These are phyloP conservation scores for Chrysemys picta DNA, from an alignment of 2,113 vertebrate species.

Conservation along the genomic window DNA sequence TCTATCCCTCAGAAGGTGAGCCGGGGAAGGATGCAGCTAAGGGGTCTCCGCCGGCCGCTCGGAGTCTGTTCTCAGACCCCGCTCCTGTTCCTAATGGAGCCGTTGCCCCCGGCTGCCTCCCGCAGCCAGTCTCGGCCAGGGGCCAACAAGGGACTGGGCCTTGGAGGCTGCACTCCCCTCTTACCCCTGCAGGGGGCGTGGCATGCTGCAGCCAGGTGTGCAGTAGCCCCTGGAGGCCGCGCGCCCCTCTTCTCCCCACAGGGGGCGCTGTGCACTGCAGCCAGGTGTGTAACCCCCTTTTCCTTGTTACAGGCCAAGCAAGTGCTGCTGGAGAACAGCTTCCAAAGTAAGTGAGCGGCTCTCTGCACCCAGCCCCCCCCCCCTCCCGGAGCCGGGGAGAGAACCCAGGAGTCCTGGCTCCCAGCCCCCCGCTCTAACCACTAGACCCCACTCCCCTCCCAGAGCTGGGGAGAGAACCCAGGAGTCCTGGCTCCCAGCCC, in stretches of 20 bases:
- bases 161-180: not conserved
- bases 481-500: no score
- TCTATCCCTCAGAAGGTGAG: conserved; percentile 90
- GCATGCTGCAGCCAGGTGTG: no score
- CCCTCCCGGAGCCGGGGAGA: no score
- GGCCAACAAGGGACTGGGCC: not conserved
- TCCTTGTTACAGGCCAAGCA: conserved; percentile 86
- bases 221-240: no score
- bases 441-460: no score
- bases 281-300: not conserved
- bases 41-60: not conserved
- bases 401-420: no score
- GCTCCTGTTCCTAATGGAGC: not conserved
- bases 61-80: not conserved
- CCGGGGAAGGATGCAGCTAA: not conserved
- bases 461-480: no score
- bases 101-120: not conserved
- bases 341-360: conserved; percentile 82
- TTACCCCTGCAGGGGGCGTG: no score
- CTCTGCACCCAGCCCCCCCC: not conserved
- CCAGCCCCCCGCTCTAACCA: no score
- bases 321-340: conserved; percentile 88
- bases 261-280: not conserved
- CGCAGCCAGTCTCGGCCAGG: not conserved
- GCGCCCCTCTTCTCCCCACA: no score